Evolutionary conservation across 2,888 invertebrate species (phyloP).

Genomic region (Pollenia angustigena): DNA sequence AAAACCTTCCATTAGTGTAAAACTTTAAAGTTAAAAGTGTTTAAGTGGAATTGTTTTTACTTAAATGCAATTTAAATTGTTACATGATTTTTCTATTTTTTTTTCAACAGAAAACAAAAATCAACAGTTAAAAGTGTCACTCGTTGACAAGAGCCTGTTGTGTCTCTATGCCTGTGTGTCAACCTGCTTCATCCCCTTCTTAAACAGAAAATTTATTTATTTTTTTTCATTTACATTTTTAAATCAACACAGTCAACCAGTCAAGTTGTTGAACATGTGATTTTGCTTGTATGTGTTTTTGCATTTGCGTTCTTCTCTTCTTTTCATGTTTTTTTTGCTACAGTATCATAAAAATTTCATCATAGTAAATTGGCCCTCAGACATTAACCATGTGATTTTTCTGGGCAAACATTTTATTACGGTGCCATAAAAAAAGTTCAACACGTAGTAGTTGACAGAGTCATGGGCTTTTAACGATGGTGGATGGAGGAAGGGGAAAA

Average conservation of each 20-base stretch:
- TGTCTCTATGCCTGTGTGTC: background rate
- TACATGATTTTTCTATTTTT: slow-evolving; percentile 1
- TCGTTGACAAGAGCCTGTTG: background rate
- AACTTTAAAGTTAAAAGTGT: slow-evolving; percentile 6
- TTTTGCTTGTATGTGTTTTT: slow-evolving; percentile 1
- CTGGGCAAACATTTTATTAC: slow-evolving; percentile 57
- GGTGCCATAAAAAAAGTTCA: slow-evolving; percentile 51
- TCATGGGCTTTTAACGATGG: background rate
- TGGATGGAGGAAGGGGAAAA: too few species aligned
- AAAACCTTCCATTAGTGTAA: background rate
- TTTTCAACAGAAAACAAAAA: background rate
- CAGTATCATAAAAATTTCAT: slow-evolving; percentile 62
- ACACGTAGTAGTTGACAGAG: slow-evolving; percentile 45
- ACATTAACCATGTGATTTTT: slow-evolving; percentile 56
- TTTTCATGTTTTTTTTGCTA: background rate
- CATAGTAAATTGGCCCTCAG: slow-evolving; percentile 69
- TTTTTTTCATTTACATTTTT: slow-evolving; percentile 25
- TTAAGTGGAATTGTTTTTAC: slow-evolving; percentile 8
- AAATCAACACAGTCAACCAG: slow-evolving; percentile 13
- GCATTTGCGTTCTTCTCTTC: slow-evolving; percentile 22
- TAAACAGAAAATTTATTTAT: background rate
- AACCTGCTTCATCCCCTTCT: background rate
- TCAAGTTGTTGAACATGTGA: slow-evolving; percentile 15
- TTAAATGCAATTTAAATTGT: slow-evolving; percentile 23
- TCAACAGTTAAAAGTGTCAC: slow-evolving; percentile 23